A percentile compares a stretch with the other conserved stretches of the same genome.
Evolutionary conservation across 2,888 invertebrate species (phyloP).

Genomic region (Drosophila nr. medialis): DNA sequence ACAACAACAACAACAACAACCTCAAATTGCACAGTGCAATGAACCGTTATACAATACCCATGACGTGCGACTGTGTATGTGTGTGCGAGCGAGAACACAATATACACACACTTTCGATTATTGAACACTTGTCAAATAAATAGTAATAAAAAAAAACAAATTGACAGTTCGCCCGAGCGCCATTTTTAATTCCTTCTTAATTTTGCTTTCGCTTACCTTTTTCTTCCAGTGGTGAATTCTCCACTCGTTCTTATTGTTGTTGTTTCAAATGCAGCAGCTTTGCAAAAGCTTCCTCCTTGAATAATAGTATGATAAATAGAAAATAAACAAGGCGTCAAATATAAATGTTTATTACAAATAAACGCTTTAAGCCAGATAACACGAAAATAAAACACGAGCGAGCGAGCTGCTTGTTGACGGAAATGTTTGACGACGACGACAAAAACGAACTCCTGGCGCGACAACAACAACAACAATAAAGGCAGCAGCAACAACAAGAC

Average conservation of each 20-base stretch:
- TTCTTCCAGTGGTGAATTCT: conserved; percentile 15
- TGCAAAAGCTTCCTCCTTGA: conserved; percentile 42
- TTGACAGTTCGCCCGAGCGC: conserved; percentile 35
- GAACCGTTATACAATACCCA: conserved; percentile 66
- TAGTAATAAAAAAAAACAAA: background rate
- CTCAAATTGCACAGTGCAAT: conserved; percentile 50
- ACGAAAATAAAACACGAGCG: conserved; percentile 20
- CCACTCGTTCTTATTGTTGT: conserved; percentile 21
- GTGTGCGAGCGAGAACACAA: conserved; percentile 44
- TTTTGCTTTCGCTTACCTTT: conserved; percentile 38
- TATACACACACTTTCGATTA: conserved; percentile 66
- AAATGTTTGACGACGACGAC: conserved; percentile 48
- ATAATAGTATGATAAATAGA: conserved; percentile 36
- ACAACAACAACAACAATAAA: conserved; percentile 35
- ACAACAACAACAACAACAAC: conserved; percentile 35
- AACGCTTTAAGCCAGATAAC: conserved; percentile 32
- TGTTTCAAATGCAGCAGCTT: conserved; percentile 48
- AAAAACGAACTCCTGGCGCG: conserved; percentile 45
- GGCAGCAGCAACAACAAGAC: conserved; percentile 43
- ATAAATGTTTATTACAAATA: conserved; percentile 30
- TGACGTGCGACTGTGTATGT: conserved; percentile 9
- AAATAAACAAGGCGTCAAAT: conserved; percentile 29
- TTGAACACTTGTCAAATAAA: conserved; percentile 63
- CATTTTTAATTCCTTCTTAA: conserved; percentile 35
- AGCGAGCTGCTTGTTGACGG: conserved; percentile 63